Evolutionary conservation across 2,888 invertebrate genomes (phyloP).

Genomic region (Lithophane ornitopus): DNA sequence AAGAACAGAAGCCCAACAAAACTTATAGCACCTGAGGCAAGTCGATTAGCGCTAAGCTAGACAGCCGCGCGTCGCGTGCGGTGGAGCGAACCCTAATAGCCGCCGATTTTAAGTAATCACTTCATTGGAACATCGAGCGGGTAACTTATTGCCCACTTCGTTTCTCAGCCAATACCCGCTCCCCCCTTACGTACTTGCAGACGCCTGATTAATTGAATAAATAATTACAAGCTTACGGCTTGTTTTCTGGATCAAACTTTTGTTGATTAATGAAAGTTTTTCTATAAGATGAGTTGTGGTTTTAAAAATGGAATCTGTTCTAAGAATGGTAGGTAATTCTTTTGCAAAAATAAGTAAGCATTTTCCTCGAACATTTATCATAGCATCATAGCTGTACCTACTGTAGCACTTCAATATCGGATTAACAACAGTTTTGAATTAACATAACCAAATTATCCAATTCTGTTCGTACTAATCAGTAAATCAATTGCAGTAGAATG

Average conservation of each 20-base stretch:
- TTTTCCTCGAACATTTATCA: too few relatives aligned
- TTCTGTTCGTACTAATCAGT: conserved; percentile 13
- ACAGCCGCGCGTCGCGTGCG: conserved; percentile 44
- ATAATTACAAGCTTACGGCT: conserved; percentile 34
- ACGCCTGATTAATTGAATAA: conserved; percentile 63
- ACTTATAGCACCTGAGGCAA: conserved; percentile 30
- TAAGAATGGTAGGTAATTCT: too few relatives aligned
- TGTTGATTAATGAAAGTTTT: conserved; percentile 25
- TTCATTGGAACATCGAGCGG: conserved; percentile 77
- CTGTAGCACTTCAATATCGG: background rate
- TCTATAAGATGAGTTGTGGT: background rate
- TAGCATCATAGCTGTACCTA: too few relatives aligned
- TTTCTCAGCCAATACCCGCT: conserved; percentile 69
- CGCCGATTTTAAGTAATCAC: conserved; percentile 83
- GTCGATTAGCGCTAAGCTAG: conserved; percentile 54
- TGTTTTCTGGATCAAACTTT: conserved; percentile 23
- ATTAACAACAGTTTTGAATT: background rate
- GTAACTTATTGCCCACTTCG: conserved; percentile 81
- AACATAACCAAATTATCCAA: conserved; percentile 26
- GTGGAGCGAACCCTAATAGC: conserved; percentile 66
- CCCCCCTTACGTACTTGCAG: conserved; percentile 62
- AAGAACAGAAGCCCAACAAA: conserved; percentile 7
- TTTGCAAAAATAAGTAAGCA: too few relatives aligned
- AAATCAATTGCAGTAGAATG: conserved; percentile 26
- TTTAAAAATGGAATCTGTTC: too few relatives aligned